Percentiles rank a stretch among this genome's conserved stretches.
Conservation (phyloP, 2,113 vertebrate genomes). For the Okapia johnstoni region DNA sequence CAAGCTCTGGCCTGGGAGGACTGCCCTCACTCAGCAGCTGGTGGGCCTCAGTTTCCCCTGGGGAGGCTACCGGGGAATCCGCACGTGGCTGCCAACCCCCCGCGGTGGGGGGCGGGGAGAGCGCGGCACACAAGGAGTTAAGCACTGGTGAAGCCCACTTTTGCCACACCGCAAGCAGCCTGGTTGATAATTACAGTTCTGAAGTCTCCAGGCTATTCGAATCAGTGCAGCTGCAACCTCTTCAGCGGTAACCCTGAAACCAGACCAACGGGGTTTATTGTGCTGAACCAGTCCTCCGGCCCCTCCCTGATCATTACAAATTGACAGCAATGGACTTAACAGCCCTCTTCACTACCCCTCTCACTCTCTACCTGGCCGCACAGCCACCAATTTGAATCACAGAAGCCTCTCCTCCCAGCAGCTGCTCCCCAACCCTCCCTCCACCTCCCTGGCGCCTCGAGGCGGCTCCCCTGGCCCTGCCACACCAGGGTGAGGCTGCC, state of each 20-base stretch:
- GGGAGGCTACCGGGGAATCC: not conserved
- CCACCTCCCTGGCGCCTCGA: slow-evolving; percentile 78
- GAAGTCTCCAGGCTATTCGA: slow-evolving; percentile 90
- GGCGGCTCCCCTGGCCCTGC: slow-evolving; percentile 80
- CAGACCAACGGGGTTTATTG: slow-evolving; percentile 94
- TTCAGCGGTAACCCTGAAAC: slow-evolving; percentile 96
- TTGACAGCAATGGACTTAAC: slow-evolving; percentile 96
- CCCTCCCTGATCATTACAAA: slow-evolving; percentile 96
- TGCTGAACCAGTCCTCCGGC: slow-evolving; percentile 91
- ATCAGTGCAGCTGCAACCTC: slow-evolving; percentile 99
- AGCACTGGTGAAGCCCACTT: slow-evolving; percentile 89
- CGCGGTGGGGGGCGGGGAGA: not conserved
- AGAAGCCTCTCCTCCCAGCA: slow-evolving; percentile 86
- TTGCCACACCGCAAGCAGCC: slow-evolving; percentile 90
- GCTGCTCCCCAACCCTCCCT: slow-evolving; percentile 87
- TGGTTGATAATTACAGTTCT: slow-evolving; percentile 97
- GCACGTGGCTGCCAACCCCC: not conserved
- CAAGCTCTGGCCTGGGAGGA: not conserved
- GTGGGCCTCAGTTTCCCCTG: slow-evolving; percentile 3
- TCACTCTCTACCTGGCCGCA: slow-evolving; percentile 95
- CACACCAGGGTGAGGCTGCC: slow-evolving; percentile 84
- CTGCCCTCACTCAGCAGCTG: not conserved
- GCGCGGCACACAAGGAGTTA: slow-evolving; percentile 85
- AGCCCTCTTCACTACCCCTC: slow-evolving; percentile 94
- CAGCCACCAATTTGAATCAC: slow-evolving; percentile 92